phyloP scores from a whole-genome alignment of 2,888 invertebrate species.

The Drosophila lacicola region DNA sequence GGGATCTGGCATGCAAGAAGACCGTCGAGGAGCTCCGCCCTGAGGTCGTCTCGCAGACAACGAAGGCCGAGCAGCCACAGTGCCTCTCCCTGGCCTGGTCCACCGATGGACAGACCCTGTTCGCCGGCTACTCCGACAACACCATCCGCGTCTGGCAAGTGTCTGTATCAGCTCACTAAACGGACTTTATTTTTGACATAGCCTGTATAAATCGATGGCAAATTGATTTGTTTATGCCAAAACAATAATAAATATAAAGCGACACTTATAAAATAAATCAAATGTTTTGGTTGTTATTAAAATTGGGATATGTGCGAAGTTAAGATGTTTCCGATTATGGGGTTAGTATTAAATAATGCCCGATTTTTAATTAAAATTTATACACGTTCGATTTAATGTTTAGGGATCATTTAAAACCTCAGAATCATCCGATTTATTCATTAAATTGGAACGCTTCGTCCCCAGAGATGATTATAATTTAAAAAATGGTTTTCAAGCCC shows the following conservation, averaged over 20 bases:
- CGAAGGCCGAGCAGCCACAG: constrained; percentile 96
- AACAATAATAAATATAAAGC: constrained; percentile 55
- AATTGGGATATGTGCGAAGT: not conserved
- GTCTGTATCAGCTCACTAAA: constrained; percentile 92
- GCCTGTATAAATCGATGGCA: constrained; percentile 45
- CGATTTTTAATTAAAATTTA: too few relatives aligned
- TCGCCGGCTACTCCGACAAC: constrained; percentile 99
- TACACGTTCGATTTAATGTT: too few relatives aligned
- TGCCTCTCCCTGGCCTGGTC: constrained; percentile 99
- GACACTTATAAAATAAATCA: constrained; percentile 22
- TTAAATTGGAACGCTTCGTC: too few relatives aligned
- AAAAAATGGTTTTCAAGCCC: too few relatives aligned
- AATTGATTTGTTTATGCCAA: constrained; percentile 57
- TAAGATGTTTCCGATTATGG: too few relatives aligned
- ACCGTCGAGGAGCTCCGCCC: constrained; percentile 99
- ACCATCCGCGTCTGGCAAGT: constrained; percentile 99
- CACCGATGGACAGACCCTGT: constrained; percentile 99
- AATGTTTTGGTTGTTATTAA: not conserved
- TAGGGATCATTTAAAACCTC: too few relatives aligned
- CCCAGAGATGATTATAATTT: too few relatives aligned
- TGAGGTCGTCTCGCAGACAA: constrained; percentile 92
- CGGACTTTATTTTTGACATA: constrained; percentile 47
- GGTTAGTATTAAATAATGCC: too few relatives aligned
- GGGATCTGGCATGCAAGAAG: constrained; percentile 99
- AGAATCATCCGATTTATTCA: too few relatives aligned